Evolutionary conservation across 2,797 vertebrate genomes (phyloP), one percentile per base, ranked within the genome.

Genomic region (Sarcophilus harrisii): DNA sequence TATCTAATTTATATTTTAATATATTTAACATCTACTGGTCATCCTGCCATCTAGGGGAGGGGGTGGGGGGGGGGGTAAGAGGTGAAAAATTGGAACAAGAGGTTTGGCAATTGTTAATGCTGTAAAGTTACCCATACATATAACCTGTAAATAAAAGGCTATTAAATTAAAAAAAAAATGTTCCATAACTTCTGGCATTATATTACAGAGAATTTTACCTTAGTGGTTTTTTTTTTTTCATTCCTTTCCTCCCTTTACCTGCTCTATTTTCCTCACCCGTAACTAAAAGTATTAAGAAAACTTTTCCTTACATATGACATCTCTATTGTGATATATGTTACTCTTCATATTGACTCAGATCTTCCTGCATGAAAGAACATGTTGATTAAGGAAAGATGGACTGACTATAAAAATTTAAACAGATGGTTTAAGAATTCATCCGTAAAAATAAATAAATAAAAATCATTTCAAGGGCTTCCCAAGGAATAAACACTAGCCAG

Each of bases 341-440:
- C 14, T 1, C 93, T 62, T 58, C 91, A 90, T 73, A 52, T 45
- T 55, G 29, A 24, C 0, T 81, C 27, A 57, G 57, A 29, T 62
- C 1, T 98, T 95, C 87, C 94, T 93, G 90, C 13, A 49, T 93
- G 16, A 95, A 45, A 87, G 38, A 87, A 93, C 91, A 73, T 28
- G 60, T 91, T 62, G 92, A 91, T 93, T 91, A 94, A 27, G 94
- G 30, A 87, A 94, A 95, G 27, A 58, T 12, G 90, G 27, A 94
- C 94, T 57, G 27, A 94, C 94, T 57, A 58, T 92, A 87, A 30
- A 92, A 96, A 95, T 87, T 49, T 55, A 73, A 96, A 97, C 89
- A 81, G 57, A 49, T 95, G 87, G 45, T 38, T 92, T 81, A 49
- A 94, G 60, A 96, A 57, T 49, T 87, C 32, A 95, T 30, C 90